A percentile compares a stretch with the other conserved stretches of the same genome.
Evolutionary conservation across 2,888 invertebrate species (phyloP).

Genomic region (Slavum lentiscoides): DNA sequence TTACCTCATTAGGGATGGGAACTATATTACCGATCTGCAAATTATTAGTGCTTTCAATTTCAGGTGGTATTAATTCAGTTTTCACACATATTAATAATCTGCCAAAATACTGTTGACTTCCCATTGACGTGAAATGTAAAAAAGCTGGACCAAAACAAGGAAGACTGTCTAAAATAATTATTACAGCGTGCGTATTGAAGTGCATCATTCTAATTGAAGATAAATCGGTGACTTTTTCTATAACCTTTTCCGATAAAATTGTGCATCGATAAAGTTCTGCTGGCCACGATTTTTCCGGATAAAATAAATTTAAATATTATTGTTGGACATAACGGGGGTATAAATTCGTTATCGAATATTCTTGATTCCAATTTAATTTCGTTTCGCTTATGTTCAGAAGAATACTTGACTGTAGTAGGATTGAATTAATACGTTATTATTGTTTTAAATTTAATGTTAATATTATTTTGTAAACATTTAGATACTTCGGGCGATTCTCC

Average conservation of each 20-base stretch:
- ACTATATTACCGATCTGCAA: neutral
- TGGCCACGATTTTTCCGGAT: constrained; percentile 12
- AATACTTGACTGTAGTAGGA: constrained; percentile 20
- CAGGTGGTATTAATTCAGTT: constrained; percentile 31
- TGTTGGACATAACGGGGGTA: constrained; percentile 39
- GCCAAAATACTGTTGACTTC: constrained; percentile 28
- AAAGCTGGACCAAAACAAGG: constrained; percentile 44
- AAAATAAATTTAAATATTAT: constrained; percentile 17
- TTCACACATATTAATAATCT: constrained; percentile 19
- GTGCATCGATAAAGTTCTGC: constrained; percentile 21
- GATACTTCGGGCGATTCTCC: constrained; percentile 31
- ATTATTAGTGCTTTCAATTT: constrained; percentile 12
- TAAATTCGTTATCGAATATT: constrained; percentile 29
- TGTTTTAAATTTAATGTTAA: neutral
- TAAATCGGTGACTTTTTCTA: neutral
- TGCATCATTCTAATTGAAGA: neutral
- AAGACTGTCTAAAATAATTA: constrained; percentile 16
- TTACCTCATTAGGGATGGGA: constrained; percentile 16
- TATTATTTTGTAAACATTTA: neutral
- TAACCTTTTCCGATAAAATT: constrained; percentile 21
- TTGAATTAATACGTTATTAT: neutral
- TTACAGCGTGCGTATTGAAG: neutral
- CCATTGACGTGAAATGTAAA: constrained; percentile 23
- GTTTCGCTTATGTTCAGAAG: constrained; percentile 12
- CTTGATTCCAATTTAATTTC: constrained; percentile 21